Conservation (phyloP, 1,140 invertebrate species). For the Temnothorax nylanderi region DNA sequence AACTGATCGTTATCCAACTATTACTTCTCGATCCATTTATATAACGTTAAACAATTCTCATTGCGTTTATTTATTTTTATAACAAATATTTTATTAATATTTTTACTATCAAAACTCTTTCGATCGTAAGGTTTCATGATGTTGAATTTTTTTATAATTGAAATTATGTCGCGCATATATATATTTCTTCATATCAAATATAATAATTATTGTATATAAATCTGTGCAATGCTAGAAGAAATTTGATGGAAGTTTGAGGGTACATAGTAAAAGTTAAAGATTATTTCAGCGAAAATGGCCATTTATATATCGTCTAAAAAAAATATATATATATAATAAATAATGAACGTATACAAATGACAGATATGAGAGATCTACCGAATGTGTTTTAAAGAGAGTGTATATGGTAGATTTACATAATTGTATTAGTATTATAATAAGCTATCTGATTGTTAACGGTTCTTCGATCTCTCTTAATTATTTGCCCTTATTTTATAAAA, state of each 20-base stretch:
- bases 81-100: neutral
- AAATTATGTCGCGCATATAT: neutral
- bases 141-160: neutral
- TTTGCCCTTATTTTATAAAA: neutral
- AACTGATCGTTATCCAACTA: slow-evolving; percentile 45
- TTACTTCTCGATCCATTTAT: neutral
- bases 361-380: slow-evolving; percentile 73
- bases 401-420: slow-evolving; percentile 66
- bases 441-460: slow-evolving; percentile 51
- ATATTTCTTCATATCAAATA: neutral
- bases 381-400: slow-evolving; percentile 73
- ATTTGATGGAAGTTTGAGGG: neutral
- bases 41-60: neutral
- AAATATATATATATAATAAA: slow-evolving; percentile 61
- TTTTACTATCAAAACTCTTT: neutral
- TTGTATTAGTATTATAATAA: slow-evolving; percentile 47
- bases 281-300: slow-evolving; percentile 49
- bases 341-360: slow-evolving; percentile 64
- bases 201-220: neutral
- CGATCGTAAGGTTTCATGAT: neutral
- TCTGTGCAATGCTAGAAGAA: neutral
- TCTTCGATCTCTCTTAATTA: slow-evolving; percentile 48
- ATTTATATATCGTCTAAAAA: slow-evolving; percentile 39
- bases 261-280: slow-evolving; percentile 5
- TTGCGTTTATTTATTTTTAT: neutral